These are phyloP conservation scores for Dromaius novaehollandiae DNA, from an alignment of 2,113 vertebrate species.

Conservation along the genomic window DNA sequence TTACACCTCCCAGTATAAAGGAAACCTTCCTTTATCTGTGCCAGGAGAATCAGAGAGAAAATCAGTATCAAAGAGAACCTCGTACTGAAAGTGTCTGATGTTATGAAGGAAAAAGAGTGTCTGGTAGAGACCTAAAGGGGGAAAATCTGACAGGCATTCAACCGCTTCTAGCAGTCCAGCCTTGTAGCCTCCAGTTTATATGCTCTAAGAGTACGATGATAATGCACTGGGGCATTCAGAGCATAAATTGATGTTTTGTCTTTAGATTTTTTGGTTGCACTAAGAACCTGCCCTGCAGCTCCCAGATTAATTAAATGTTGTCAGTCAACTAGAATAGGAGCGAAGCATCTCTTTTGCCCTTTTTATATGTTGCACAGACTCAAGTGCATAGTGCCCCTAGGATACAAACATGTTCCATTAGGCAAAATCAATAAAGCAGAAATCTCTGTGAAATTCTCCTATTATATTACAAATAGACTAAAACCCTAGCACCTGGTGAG, in stretches of 20 bases:
- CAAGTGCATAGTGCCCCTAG: slow-evolving; percentile 26
- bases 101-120: slow-evolving; percentile 25
- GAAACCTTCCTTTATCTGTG: not conserved
- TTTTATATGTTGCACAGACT: not conserved
- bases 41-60: slow-evolving; percentile 25
- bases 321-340: not conserved
- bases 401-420: slow-evolving; percentile 59
- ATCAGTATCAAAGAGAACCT: slow-evolving; percentile 34
- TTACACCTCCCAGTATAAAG: not conserved
- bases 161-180: not conserved
- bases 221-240: slow-evolving; percentile 41
- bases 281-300: slow-evolving; percentile 63
- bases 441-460: slow-evolving; percentile 51
- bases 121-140: slow-evolving; percentile 6
- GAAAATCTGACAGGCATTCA: slow-evolving; percentile 28
- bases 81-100: slow-evolving; percentile 9
- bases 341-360: not conserved
- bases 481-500: not conserved
- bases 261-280: not conserved
- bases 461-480: slow-evolving; percentile 42
- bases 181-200: not conserved
- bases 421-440: slow-evolving; percentile 68
- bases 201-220: not conserved
- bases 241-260: slow-evolving; percentile 59
- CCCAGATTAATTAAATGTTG: slow-evolving; percentile 71